phyloP scores from a whole-genome alignment of 2,113 vertebrate genomes.

The Clarias gariepinus region DNA sequence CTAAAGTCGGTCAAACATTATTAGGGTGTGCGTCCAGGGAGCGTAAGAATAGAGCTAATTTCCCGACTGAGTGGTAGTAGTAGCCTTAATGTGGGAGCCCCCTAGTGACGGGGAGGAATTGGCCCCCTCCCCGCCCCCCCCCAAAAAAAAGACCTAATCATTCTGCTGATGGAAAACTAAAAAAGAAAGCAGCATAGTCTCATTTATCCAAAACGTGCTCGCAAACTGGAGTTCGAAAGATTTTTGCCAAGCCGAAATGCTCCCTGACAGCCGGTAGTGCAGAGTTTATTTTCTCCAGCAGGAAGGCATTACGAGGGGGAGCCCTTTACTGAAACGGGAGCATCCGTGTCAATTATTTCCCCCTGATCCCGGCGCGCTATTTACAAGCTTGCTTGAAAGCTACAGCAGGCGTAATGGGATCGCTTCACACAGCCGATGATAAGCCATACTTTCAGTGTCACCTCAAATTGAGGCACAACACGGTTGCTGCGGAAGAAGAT shows the following conservation, averaged over 20 bases:
- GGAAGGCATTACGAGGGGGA: constrained; percentile 62
- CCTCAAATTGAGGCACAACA: constrained; percentile 72
- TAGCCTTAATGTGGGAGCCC: too few species aligned
- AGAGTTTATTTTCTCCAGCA: constrained; percentile 66
- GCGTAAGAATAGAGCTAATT: background rate
- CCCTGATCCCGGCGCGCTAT: constrained; percentile 70
- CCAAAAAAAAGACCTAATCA: too few species aligned
- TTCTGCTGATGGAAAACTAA: background rate
- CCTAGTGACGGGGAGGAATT: too few species aligned
- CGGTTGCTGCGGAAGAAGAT: constrained; percentile 68
- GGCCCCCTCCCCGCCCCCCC: too few species aligned
- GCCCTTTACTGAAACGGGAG: constrained; percentile 65
- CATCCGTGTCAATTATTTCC: constrained; percentile 76
- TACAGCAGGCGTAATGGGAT: constrained; percentile 72
- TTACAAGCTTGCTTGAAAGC: constrained; percentile 61
- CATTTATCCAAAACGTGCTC: constrained; percentile 4
- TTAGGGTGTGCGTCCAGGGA: too few species aligned
- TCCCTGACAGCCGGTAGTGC: constrained; percentile 36
- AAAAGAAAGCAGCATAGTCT: background rate
- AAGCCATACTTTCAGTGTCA: constrained; percentile 70
- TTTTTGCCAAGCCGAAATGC: constrained; percentile 10
- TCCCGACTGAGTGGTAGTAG: too few species aligned
- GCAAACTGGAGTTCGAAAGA: constrained; percentile 11
- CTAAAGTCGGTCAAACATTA: too few species aligned
- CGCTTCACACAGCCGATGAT: constrained; percentile 72